Evolutionary conservation across 2,888 invertebrate genomes (phyloP).

Genomic region (Meiosimyza decipiens): DNA sequence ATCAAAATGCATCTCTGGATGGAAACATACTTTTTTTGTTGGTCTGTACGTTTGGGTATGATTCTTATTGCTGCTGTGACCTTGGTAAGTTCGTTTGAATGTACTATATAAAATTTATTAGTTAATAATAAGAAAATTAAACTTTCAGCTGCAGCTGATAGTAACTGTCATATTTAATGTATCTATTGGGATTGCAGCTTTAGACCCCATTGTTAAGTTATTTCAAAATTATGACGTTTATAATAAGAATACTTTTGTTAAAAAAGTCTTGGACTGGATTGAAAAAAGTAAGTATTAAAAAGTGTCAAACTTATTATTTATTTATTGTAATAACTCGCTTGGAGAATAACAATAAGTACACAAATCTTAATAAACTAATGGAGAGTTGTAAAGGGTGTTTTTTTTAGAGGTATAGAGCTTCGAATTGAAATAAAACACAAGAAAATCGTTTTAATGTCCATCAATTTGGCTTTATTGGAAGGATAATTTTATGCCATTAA

Average conservation of each 20-base stretch:
- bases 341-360: too few species aligned
- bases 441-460: too few species aligned
- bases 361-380: too few species aligned
- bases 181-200: constrained; percentile 45
- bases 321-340: too few species aligned
- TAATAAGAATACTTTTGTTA: constrained; percentile 45
- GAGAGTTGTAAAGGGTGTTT: too few species aligned
- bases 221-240: constrained; percentile 55
- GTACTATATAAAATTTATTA: not conserved
- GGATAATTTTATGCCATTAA: too few species aligned
- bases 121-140: not conserved
- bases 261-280: constrained; percentile 44
- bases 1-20: constrained; percentile 70
- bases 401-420: too few species aligned
- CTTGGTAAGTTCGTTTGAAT: constrained; percentile 51
- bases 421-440: too few species aligned
- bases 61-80: constrained; percentile 51
- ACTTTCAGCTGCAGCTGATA: constrained; percentile 45
- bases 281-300: constrained; percentile 49
- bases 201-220: constrained; percentile 50
- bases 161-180: constrained; percentile 47
- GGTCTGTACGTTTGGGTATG: constrained; percentile 64
- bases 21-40: constrained; percentile 63
- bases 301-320: too few species aligned
- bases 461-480: too few species aligned